Evolutionary conservation across 2,888 invertebrate species (phyloP), one percentile per base, ranked within the genome.

Genomic region (Sminthurinus aureus): DNA sequence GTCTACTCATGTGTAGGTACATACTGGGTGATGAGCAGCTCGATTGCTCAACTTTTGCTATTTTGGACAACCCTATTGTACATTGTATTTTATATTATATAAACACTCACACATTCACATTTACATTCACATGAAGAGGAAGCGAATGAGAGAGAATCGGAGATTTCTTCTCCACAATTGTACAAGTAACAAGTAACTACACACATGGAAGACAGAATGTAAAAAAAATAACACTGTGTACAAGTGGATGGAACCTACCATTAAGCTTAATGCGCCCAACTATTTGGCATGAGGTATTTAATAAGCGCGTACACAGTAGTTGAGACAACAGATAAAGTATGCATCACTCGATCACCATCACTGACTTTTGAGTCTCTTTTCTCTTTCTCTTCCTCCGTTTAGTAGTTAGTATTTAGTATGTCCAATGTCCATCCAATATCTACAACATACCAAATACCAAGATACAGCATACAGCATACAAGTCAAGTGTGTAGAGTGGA

Each of bases 211-310:
- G 6, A 38, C 38, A 38, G 6, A 38, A 38, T 38, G 38, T 38
- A 38, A 1, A 38, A 38, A 38, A 38, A 38, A 38, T n/a, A 38
- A 38, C 38, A 38, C 38, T 38, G 38, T 38, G 80, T 80, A 71
- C 69, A 38, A 38, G 38, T 38, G 38, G 6, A 71, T 80, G 69
- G 71, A 80, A 73, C 80, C 80, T 80, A 80, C 80, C 80, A 80
- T 80, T 80, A 80, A 80, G 73, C 69, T 80, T 80, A 80, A 80
- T 80, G 73, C 71, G 50, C 50, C 80, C 26, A 71, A 80, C 80
- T 80, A 80, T 80, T 80, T 80, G 51, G 38, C 38, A 38, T 38
- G 38, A 38, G 38, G 80, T 80, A 80, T 73, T 80, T 80, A 80
- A 80, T 80, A 80, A 26, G 26, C 18, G 26, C 18, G 38, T 38